Evolutionary conservation across 1,140 invertebrate genomes (phyloP).

Genomic region (Globodera rostochiensis): DNA sequence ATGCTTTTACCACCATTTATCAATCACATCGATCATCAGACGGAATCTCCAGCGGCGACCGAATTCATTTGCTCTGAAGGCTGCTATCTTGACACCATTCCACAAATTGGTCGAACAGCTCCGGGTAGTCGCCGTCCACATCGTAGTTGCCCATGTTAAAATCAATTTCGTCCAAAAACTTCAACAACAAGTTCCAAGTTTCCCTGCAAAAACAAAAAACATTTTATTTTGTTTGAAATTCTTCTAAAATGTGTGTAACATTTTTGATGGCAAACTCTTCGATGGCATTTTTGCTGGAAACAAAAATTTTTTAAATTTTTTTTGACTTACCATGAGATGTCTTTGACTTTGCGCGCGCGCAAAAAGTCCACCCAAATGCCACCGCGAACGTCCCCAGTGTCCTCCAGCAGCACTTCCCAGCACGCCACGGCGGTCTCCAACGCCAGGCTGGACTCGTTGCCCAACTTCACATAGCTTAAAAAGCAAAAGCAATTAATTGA

Average conservation of each 20-base stretch:
- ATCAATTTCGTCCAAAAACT: conserved; percentile 92
- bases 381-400: conserved; percentile 33
- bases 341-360: conserved; percentile 76
- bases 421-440: conserved; percentile 96
- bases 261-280: no score
- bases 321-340: conserved; percentile 21
- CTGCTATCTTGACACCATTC: conserved; percentile 71
- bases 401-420: conserved; percentile 71
- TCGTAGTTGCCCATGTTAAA: conserved; percentile 96
- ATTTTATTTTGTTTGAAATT: no score
- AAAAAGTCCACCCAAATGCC: conserved; percentile 47
- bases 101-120: conserved; percentile 97
- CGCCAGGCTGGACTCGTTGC: conserved; percentile 83
- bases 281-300: no score
- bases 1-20: no score
- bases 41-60: no score
- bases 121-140: conserved; percentile 97
- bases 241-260: no score
- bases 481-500: background rate
- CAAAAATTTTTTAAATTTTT: no score
- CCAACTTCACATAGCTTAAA: conserved; percentile 88
- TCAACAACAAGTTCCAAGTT: conserved; percentile 93
- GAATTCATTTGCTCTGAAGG: conserved; percentile 9
- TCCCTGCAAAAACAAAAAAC: conserved; percentile 69
- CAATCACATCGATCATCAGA: no score